Evolutionary conservation across 2,797 vertebrate species (phyloP).

Genomic region (Spondyliosoma cantharus): DNA sequence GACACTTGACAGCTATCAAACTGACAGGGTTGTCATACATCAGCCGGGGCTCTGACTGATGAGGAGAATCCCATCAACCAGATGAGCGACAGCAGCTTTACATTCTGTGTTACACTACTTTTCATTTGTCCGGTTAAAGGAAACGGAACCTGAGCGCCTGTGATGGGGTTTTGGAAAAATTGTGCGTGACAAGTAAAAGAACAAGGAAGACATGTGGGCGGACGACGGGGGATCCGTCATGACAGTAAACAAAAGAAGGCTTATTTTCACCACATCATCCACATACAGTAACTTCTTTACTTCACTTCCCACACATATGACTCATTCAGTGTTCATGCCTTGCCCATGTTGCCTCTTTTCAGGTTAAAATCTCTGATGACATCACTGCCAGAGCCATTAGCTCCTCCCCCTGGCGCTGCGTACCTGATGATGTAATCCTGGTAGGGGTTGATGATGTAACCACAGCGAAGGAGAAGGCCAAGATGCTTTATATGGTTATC

Average conservation of each 20-base stretch:
- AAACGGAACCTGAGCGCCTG: neutral
- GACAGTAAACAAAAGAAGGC: slow-evolving; percentile 9
- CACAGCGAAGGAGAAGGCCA: slow-evolving; percentile 33
- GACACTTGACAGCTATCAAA: slow-evolving; percentile 64
- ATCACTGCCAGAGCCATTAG: slow-evolving; percentile 26
- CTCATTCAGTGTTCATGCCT: slow-evolving; percentile 39
- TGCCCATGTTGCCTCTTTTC: slow-evolving; percentile 22
- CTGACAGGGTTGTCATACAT: slow-evolving; percentile 51
- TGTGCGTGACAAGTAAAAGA: neutral
- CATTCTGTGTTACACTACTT: slow-evolving; percentile 18
- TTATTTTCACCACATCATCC: slow-evolving; percentile 18
- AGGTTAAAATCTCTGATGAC: slow-evolving; percentile 30
- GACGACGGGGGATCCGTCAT: slow-evolving; percentile 2
- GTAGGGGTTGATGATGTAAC: slow-evolving; percentile 66
- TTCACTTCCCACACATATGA: slow-evolving; percentile 49
- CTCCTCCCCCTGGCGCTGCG: slow-evolving; percentile 41
- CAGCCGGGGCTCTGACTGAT: slow-evolving; percentile 40
- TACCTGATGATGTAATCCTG: slow-evolving; percentile 68
- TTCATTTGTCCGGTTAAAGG: slow-evolving; percentile 3
- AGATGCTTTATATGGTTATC: slow-evolving; percentile 21
- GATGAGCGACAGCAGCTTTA: slow-evolving; percentile 5
- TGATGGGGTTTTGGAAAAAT: slow-evolving; percentile 1
- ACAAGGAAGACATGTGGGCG: slow-evolving; percentile 10
- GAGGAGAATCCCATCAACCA: slow-evolving; percentile 26
- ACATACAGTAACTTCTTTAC: slow-evolving; percentile 17